Percentiles rank a stretch among this genome's conserved stretches.
Conservation (phyloP, 2,797 vertebrate species). For the Myotis findleyi region DNA sequence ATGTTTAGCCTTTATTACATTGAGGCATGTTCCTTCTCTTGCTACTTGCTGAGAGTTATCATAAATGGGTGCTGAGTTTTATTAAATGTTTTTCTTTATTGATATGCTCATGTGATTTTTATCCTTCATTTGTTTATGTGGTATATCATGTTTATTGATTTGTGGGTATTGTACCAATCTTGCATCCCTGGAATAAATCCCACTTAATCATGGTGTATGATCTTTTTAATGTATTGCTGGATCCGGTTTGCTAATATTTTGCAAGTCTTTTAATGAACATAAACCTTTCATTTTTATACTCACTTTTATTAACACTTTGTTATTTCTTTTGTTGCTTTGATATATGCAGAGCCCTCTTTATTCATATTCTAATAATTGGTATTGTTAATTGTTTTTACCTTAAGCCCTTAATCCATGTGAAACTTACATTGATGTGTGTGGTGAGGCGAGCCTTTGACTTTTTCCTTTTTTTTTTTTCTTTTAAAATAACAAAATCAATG, state of each 20-base stretch:
- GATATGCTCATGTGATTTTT: neutral
- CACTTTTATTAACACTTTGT: neutral
- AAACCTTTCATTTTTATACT: constrained; percentile 3
- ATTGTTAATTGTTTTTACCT: constrained; percentile 16
- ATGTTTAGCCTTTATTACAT: neutral
- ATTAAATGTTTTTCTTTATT: neutral
- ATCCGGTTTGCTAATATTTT: neutral
- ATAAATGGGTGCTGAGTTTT: neutral
- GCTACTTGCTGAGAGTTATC: too few species aligned
- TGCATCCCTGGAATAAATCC: neutral
- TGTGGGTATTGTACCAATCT: neutral
- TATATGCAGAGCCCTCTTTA: neutral
- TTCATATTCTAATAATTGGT: constrained; percentile 2
- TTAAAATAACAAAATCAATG: constrained; percentile 16
- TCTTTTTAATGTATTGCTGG: neutral
- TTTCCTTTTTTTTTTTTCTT: constrained; percentile 19
- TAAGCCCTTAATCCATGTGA: constrained; percentile 43
- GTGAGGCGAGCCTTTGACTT: neutral
- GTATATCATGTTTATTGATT: neutral
- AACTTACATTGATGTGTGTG: neutral
- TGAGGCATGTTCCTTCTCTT: neutral
- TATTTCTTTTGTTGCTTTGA: constrained; percentile 28
- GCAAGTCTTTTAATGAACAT: neutral
- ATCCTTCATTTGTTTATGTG: neutral
- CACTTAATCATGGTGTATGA: neutral